Evolutionary conservation across 1,140 invertebrate species (phyloP).

Genomic region (Pinna nobilis): DNA sequence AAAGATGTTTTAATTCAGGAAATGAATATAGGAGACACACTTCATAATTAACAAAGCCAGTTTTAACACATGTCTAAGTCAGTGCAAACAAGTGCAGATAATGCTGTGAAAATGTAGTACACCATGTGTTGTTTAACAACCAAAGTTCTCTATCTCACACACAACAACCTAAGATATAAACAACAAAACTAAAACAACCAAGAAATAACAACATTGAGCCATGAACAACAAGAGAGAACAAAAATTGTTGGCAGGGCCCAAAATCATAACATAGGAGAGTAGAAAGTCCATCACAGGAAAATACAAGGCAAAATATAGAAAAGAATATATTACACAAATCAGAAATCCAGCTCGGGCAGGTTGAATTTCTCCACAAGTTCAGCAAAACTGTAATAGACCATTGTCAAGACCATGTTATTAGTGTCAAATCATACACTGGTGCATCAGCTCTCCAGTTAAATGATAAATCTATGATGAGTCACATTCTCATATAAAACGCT

Average conservation of each 20-base stretch:
- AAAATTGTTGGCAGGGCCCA: not conserved
- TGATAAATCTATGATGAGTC: not conserved
- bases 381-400: constrained; percentile 43
- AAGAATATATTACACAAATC: constrained; percentile 17
- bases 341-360: constrained; percentile 44
- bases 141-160: too few species aligned
- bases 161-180: not conserved
- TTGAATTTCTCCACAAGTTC: constrained; percentile 49
- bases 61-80: too few species aligned
- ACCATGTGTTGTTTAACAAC: too few species aligned
- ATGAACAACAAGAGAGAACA: not conserved
- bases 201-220: not conserved
- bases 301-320: not conserved
- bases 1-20: too few species aligned
- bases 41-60: too few species aligned
- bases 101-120: too few species aligned
- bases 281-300: not conserved
- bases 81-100: too few species aligned
- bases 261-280: not conserved
- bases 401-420: not conserved
- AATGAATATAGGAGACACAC: too few species aligned
- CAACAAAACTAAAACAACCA: not conserved
- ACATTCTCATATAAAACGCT: not conserved
- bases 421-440: not conserved
- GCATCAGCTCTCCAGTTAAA: not conserved